A percentile compares a stretch with the other conserved stretches of the same genome.
Conservation (phyloP, 2,113 vertebrate genomes). For the Sylvia atricapilla region DNA sequence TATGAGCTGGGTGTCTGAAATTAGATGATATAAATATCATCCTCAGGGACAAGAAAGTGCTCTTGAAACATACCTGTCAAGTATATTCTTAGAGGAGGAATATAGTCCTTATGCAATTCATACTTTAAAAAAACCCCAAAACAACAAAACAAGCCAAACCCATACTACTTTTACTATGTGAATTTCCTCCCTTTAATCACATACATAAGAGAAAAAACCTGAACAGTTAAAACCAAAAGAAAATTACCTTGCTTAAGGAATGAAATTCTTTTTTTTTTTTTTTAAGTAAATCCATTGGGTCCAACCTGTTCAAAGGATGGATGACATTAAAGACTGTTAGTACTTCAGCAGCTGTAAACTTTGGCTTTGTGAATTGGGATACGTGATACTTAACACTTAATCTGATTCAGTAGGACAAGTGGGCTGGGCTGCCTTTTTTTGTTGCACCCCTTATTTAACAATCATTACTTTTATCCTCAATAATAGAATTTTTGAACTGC, state of each 20-base stretch:
- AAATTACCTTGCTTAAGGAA: not conserved
- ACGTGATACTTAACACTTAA: not conserved
- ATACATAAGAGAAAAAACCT: not conserved
- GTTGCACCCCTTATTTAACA: not conserved
- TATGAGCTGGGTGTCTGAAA: not conserved
- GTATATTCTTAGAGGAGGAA: not conserved
- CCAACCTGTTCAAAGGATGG: not conserved
- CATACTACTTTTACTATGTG: not conserved
- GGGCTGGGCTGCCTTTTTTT: not conserved
- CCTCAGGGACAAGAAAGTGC: not conserved
- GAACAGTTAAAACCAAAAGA: not conserved
- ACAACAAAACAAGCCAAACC: not conserved
- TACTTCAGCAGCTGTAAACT: not conserved
- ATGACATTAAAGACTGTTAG: not conserved
- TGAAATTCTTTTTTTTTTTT: not conserved
- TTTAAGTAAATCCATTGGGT: not conserved
- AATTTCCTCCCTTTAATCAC: not conserved
- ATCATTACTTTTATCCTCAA: not conserved
- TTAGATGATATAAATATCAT: not conserved
- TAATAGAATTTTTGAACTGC: not conserved
- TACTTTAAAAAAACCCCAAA: rapidly evolving
- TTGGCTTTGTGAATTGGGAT: not conserved
- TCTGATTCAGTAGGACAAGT: not conserved
- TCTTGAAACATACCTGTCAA: not conserved
- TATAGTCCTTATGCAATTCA: not conserved